Evolutionary conservation across 1,140 invertebrate species (phyloP), one percentile per base, ranked within the genome.

Genomic region (Temnothorax longispinosus): DNA sequence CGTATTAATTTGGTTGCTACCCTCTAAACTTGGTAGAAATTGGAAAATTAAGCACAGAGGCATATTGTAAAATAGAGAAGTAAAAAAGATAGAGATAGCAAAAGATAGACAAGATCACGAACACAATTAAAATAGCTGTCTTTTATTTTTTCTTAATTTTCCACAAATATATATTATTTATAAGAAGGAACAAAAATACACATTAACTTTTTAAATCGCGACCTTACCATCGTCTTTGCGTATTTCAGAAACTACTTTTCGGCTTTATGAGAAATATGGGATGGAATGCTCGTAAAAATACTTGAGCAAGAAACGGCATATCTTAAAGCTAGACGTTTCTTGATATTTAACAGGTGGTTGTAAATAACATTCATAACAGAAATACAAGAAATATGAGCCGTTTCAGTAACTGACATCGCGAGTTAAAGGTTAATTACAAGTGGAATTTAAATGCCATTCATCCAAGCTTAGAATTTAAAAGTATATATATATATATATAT

Each of bases 341-440:
- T 32, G 44, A 54, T n/a, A 54, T 38, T 58, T 52, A 38, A 52
- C 15, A 52, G 13, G 44, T 67, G 64, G 6, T 54, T 64, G 21
- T 69, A 54, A 80, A 69, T 69, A 69, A 87, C 2, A 81, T 52
- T 67, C 41, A 32, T 47, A 56, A 52, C 54, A 50, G 32, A 54
- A 80, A 80, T 52, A 54, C 47, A 21, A 69, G 77, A 69, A 69
- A 69, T 54, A 41, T 54, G 64, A 54, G 47, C 52, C 52, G 52
- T 71, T 54, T 18, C 64, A 35, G 2, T 81, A 50, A 81, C 38
- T 71, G 78, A 81, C 78, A 44, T 18, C 18, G 52, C 10, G 38
- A 32, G 78, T 81, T 71, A 81, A 81, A 67, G 78, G 64, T 81
- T 81, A 81, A 81, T 81, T 71, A 67, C 21, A 44, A 81, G 44